Base-by-base conservation (phyloP, 1,140 invertebrate species). In the Condylostylus longicornis region DNA sequence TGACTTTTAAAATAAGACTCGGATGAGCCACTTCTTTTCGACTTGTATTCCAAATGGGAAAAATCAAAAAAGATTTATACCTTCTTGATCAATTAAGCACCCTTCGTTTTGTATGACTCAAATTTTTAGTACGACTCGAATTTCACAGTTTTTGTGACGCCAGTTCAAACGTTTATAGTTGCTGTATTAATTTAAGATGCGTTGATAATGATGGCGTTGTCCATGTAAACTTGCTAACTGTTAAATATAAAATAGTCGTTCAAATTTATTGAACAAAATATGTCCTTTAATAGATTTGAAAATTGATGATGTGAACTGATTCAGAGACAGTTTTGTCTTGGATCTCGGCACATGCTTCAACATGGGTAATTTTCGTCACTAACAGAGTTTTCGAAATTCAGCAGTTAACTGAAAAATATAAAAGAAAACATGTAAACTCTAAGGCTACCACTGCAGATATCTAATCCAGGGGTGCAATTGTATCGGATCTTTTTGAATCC, bases 361-460 rank as follows among this genome's bases (percentile, higher is more conserved):
- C 42, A 1, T 51, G 50, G 47, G 38, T 29, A 2, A 41, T 43
- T 8, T 49, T 50, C 23, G 46, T 57, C 1, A 47, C 49, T 2
- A 50, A 55, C 23, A 38, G 45, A n/a, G 46, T 51, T 1, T 37
- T 44, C 5, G 36, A 43, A 25, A 61, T 65, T 18, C 58, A 61
- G 37, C 31, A 43, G 7, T 13, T 33, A n/a, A 38, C 46, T 5
- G 18, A 41, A 12, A 31, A 17, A 0, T 21, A 17, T 13, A 18
- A 34, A 19, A 56, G 51, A 52, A 31, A 31, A 7, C 45, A 56
- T 34, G 43, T 50, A 8, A 28, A 35, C 4, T 41, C 49, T 10
- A n/a, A 19, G 8, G 35, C 54, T 0, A 56, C 54, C 25, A 49
- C 53, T 6, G 53, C 51, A 10, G 51, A 54, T 33, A 37, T 42